phyloP scores from a whole-genome alignment of 2,797 vertebrate genomes.

The Eulemur mongoz region DNA sequence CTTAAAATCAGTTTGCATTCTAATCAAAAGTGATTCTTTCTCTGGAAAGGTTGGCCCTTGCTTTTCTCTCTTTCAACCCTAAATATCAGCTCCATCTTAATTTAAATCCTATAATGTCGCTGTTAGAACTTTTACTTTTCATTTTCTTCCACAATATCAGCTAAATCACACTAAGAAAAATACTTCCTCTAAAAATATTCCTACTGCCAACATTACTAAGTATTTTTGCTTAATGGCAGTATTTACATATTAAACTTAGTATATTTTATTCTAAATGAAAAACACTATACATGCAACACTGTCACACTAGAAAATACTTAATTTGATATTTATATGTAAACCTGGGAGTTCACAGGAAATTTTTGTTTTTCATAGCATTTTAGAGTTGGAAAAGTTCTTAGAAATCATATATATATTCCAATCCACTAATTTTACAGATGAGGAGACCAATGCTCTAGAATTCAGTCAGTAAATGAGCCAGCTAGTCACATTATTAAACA shows the following conservation, averaged over 20 bases:
- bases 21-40: neutral
- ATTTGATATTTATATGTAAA: neutral
- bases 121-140: neutral
- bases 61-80: neutral
- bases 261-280: neutral
- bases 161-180: slow-evolving; percentile 31
- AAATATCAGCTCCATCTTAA: neutral
- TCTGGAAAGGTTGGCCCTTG: neutral
- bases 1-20: slow-evolving; percentile 7
- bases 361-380: neutral
- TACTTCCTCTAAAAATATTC: neutral
- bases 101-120: neutral
- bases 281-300: neutral
- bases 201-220: neutral
- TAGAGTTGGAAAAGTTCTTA: neutral
- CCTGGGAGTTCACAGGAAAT: neutral
- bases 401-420: neutral
- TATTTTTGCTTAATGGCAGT: neutral
- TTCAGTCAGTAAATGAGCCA: neutral
- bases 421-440: neutral
- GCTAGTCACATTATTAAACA: neutral
- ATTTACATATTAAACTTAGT: neutral
- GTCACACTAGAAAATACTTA: neutral
- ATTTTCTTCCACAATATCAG: neutral
- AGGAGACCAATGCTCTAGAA: neutral